Evolutionary conservation across 2,888 invertebrate species (phyloP).

Genomic region (Omphaloscelis lunosa): DNA sequence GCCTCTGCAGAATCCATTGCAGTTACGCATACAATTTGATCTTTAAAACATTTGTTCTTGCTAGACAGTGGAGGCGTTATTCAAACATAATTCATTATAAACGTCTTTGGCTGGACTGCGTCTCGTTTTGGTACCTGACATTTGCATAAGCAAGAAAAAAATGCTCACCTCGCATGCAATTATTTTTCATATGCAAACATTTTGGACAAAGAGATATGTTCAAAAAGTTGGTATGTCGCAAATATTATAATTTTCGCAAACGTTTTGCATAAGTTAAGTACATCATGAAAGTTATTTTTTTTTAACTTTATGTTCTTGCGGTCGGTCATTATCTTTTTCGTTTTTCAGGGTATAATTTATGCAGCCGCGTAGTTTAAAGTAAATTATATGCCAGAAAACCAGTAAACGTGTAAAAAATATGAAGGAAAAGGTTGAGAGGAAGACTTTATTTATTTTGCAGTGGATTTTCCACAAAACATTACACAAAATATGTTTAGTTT

Average conservation of each 20-base stretch:
- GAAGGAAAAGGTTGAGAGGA: background rate
- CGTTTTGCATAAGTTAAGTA: slow-evolving; percentile 30
- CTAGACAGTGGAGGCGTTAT: slow-evolving; percentile 31
- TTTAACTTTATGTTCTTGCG: slow-evolving; percentile 23
- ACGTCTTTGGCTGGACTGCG: slow-evolving; percentile 20
- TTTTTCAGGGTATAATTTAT: slow-evolving; percentile 43
- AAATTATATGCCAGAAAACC: slow-evolving; percentile 37
- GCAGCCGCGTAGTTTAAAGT: slow-evolving; percentile 28
- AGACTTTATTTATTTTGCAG: slow-evolving; percentile 1
- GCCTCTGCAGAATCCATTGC: slow-evolving; percentile 22
- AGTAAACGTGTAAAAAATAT: slow-evolving; percentile 29
- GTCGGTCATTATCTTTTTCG: slow-evolving; percentile 26
- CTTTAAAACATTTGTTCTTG: slow-evolving; percentile 32
- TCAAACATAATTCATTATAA: slow-evolving; percentile 35
- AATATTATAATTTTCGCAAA: slow-evolving; percentile 29
- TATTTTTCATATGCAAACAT: slow-evolving; percentile 46
- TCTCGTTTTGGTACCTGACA: slow-evolving; percentile 45
- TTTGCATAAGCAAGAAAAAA: slow-evolving; percentile 58
- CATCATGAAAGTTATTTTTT: slow-evolving; percentile 55
- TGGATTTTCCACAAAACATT: background rate
- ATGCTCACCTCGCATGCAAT: slow-evolving; percentile 37
- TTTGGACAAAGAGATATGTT: slow-evolving; percentile 38
- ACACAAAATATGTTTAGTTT: no score
- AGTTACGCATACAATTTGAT: slow-evolving; percentile 21
- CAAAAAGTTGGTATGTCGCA: slow-evolving; percentile 42